Conservation (phyloP, 2,888 invertebrate genomes). For the Agonopterix arenella region DNA sequence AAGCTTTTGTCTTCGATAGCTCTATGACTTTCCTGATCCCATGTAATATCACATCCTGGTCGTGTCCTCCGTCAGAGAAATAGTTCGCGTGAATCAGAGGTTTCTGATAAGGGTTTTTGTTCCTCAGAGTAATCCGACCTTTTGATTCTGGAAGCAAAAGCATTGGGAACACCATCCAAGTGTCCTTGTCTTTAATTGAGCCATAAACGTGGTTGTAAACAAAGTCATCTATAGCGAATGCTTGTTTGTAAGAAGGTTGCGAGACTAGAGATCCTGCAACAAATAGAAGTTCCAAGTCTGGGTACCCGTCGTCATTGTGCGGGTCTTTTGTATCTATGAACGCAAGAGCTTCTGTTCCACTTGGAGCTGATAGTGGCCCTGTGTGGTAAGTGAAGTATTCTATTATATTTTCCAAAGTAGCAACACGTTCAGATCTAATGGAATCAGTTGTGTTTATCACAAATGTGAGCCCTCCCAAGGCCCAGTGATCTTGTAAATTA, state of each 20-base stretch:
- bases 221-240: slow-evolving; percentile 50
- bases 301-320: slow-evolving; percentile 60
- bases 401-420: slow-evolving; percentile 54
- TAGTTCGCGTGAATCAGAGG: slow-evolving; percentile 83
- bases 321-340: slow-evolving; percentile 73
- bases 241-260: slow-evolving; percentile 44
- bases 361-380: slow-evolving; percentile 56
- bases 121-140: slow-evolving; percentile 77
- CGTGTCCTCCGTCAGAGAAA: slow-evolving; percentile 75
- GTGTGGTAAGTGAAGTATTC: slow-evolving; percentile 67
- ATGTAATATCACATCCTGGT: slow-evolving; percentile 60
- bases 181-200: slow-evolving; percentile 60
- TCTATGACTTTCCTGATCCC: slow-evolving; percentile 60
- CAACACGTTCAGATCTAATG: slow-evolving; percentile 76
- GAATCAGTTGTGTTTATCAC: slow-evolving; percentile 81
- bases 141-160: slow-evolving; percentile 79
- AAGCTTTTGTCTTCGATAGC: slow-evolving; percentile 66
- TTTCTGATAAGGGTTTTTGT: slow-evolving; percentile 79
- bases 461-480: slow-evolving; percentile 83
- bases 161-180: slow-evolving; percentile 76
- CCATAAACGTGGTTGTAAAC: slow-evolving; percentile 56
- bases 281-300: slow-evolving; percentile 77
- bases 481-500: slow-evolving; percentile 88
- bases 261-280: slow-evolving; percentile 68
- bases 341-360: slow-evolving; percentile 64